Evolutionary conservation across 2,113 vertebrate species (phyloP).

Genomic region (Cariama cristata): DNA sequence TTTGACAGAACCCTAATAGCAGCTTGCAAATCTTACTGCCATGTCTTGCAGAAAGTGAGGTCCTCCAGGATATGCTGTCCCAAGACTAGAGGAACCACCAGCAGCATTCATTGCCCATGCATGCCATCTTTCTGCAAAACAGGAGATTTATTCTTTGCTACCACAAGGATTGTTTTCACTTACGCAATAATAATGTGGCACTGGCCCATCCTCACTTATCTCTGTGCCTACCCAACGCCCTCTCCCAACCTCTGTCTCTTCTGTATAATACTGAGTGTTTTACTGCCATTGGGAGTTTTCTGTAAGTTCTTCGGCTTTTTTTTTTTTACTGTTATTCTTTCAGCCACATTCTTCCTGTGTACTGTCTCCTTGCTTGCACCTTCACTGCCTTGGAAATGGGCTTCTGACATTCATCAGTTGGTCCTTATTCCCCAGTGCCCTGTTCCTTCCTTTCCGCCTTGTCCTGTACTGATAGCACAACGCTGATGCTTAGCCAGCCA

Average conservation of each 20-base stretch:
- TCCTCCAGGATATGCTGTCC: neutral
- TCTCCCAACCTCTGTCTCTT: neutral
- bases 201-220: neutral
- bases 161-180: neutral
- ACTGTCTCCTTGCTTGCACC: neutral
- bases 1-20: conserved; percentile 38
- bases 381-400: neutral
- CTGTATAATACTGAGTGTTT: accelerated
- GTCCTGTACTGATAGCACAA: neutral
- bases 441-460: neutral
- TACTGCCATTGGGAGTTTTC: neutral
- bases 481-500: accelerated
- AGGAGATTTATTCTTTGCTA: neutral
- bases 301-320: neutral
- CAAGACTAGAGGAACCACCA: neutral
- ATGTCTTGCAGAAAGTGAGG: neutral
- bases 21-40: conserved; percentile 37
- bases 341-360: neutral
- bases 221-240: neutral
- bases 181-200: neutral
- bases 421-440: neutral
- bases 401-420: neutral
- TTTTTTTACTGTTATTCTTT: neutral
- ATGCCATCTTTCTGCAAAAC: neutral
- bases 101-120: neutral